These are phyloP conservation scores for Trichosurus vulpecula DNA, from an alignment of 2,797 vertebrate genomes.

Conservation along the genomic window DNA sequence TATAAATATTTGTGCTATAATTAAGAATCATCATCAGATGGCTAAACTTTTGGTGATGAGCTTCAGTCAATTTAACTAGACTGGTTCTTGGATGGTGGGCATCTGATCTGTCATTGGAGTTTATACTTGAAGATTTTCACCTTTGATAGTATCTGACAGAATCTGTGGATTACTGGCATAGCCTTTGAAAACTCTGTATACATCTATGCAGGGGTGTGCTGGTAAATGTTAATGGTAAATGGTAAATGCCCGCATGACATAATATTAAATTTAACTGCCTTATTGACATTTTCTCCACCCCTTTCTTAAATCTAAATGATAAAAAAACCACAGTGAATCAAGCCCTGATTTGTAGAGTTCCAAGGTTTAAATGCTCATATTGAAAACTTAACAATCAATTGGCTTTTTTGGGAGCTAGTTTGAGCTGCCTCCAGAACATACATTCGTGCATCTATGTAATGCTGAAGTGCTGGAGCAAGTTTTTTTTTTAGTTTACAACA, in stretches of 20 bases:
- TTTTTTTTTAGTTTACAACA: too few species aligned
- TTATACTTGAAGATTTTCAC: background rate
- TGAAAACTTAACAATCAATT: background rate
- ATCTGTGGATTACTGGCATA: background rate
- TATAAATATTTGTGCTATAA: background rate
- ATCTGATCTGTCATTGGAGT: background rate
- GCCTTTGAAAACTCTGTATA: background rate
- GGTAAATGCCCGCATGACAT: background rate
- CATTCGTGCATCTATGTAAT: background rate
- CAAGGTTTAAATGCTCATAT: background rate
- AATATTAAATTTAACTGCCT: background rate
- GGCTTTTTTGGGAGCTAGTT: background rate
- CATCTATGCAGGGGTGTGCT: background rate
- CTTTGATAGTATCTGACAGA: background rate
- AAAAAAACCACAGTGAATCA: background rate
- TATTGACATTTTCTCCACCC: background rate
- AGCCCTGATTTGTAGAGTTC: background rate
- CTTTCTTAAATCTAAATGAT: background rate
- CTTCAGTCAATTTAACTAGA: background rate
- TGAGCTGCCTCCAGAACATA: background rate
- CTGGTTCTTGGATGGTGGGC: background rate
- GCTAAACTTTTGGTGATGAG: background rate
- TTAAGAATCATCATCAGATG: background rate
- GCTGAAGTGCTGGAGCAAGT: background rate
- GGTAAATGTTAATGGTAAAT: background rate